phyloP scores from a whole-genome alignment of 2,888 invertebrate genomes.

The Thalpophila matura region DNA sequence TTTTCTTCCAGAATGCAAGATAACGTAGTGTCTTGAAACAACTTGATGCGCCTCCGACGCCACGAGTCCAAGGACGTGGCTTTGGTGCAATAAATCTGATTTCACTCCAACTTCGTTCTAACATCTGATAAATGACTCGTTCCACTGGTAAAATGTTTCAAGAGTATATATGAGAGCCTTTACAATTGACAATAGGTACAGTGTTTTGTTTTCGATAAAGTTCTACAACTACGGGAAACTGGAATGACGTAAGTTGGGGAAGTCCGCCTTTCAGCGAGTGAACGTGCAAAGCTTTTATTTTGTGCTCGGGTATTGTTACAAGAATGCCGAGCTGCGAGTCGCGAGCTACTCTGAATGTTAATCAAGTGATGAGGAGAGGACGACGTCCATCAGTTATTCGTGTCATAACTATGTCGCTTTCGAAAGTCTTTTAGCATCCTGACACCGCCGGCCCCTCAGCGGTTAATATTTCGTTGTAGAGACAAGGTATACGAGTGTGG shows the following conservation, averaged over 20 bases:
- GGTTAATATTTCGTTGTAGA: conserved; percentile 48
- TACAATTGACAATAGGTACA: conserved; percentile 57
- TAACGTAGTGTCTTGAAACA: conserved; percentile 65
- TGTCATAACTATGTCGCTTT: conserved; percentile 80
- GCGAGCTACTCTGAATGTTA: conserved; percentile 85
- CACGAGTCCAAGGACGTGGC: conserved; percentile 45
- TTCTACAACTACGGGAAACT: conserved; percentile 75
- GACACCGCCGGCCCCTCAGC: conserved; percentile 48
- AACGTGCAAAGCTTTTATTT: conserved; percentile 89
- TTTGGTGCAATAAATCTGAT: conserved; percentile 69
- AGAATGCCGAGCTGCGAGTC: conserved; percentile 82
- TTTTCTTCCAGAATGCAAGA: conserved; percentile 61
- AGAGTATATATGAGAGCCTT: conserved; percentile 42
- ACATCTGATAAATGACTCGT: conserved; percentile 68
- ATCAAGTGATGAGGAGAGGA: conserved; percentile 81
- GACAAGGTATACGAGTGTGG: conserved; percentile 6
- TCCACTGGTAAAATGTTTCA: conserved; percentile 46
- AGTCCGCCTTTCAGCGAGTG: conserved; percentile 83
- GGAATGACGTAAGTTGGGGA: conserved; percentile 79
- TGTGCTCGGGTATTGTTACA: conserved; percentile 85
- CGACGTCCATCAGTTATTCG: conserved; percentile 86
- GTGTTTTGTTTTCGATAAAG: conserved; percentile 73
- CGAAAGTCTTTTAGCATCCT: conserved; percentile 77
- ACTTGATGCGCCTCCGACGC: conserved; percentile 65
- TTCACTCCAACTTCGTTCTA: conserved; percentile 66